Evolutionary conservation across 2,888 invertebrate genomes (phyloP), one percentile per base, ranked within the genome.

Genomic region (Sphaerophoria taeniata): DNA sequence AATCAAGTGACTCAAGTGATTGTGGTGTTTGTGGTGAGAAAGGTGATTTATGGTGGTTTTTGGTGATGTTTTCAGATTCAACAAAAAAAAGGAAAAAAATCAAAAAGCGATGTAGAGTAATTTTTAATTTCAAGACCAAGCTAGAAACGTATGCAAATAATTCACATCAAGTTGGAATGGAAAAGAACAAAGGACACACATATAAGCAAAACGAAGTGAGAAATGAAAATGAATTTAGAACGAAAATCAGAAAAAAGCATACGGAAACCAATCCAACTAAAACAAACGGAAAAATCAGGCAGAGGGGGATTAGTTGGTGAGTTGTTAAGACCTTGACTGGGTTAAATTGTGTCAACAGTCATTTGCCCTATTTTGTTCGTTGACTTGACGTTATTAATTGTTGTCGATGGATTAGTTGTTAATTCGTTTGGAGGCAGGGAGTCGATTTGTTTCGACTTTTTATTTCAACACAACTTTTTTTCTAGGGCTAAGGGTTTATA

Each of bases 381-480:
- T 4, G 33, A 0, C 24, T 61, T 24, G 6, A 24, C 39, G 31
- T 39, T 24, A 14, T 36, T 36, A n/a, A n/a, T 39, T 24, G 39
- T 24, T 4, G 5, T 39, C 43, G 24, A 43, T 12, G 43, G 24
- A 6, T 60, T n/a, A 12, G 14, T 24, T 31, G 6, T 16, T 60
- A 39, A 16, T 58, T 51, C 39, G 24, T 39, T 11, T 39, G 7
- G 14, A 39, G 58, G 3, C 43, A 60, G 60, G 16, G 14, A 58
- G 58, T 34, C 11, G 36, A 39, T 6, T 24, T 0, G 24, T 39
- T 16, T 14, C 34, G 7, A 12, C 56, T 53, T 78, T 78, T 61
- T 9, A 11, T 61, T 73, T 70, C 11, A 73, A 84, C 83, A 79
- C 83, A 79, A 84, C 65, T 47, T 69, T 51, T 11, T 56, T 31